phyloP scores from a whole-genome alignment of 2,888 invertebrate genomes.

The Parelbella ahira region DNA sequence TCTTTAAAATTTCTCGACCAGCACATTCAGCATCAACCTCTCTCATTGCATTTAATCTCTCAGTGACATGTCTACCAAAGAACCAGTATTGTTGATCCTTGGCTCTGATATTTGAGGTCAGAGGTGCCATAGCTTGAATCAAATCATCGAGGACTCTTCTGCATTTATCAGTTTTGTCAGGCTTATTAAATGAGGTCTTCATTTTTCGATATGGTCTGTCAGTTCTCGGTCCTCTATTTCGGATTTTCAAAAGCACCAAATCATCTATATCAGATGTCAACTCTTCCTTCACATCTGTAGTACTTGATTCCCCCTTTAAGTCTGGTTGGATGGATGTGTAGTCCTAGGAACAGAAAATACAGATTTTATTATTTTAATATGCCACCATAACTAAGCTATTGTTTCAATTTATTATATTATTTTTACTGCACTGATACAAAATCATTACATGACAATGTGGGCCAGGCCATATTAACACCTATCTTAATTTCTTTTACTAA shows the following conservation, averaged over 20 bases:
- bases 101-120: constrained; percentile 20
- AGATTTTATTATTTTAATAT: too few species aligned
- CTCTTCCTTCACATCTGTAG: constrained; percentile 47
- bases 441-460: too few species aligned
- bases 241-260: constrained; percentile 38
- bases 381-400: too few species aligned
- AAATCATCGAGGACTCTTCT: constrained; percentile 54
- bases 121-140: constrained; percentile 53
- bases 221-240: constrained; percentile 52
- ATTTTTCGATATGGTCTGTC: constrained; percentile 49
- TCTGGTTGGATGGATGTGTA: constrained; percentile 34
- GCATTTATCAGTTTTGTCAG: constrained; percentile 43
- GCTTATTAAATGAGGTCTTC: constrained; percentile 28
- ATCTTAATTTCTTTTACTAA: too few species aligned
- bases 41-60: constrained; percentile 56
- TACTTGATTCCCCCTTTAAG: constrained; percentile 27
- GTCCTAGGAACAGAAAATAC: constrained; percentile 28
- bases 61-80: constrained; percentile 62
- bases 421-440: too few species aligned
- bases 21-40: constrained; percentile 53
- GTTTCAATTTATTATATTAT: too few species aligned
- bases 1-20: constrained; percentile 45
- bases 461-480: too few species aligned
- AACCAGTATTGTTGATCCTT: constrained; percentile 51
- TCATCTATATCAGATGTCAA: constrained; percentile 41